A percentile compares a stretch with the other conserved stretches of the same genome.
These are phyloP conservation scores for Actinostola sp. DNA, from an alignment of 92 coral and sea anemone genomes.

Conservation along the genomic window DNA sequence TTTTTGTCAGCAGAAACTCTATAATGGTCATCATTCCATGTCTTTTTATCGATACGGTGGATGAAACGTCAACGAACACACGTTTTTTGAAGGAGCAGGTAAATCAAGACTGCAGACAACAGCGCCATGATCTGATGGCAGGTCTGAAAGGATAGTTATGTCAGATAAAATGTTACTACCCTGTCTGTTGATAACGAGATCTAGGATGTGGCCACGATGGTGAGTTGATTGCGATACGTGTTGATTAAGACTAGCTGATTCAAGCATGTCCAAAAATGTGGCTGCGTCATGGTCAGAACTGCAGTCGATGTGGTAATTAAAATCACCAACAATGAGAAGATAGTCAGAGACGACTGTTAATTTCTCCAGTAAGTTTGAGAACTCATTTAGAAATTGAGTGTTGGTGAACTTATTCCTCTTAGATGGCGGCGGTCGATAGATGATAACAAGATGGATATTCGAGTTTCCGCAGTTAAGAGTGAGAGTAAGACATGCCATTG, in stretches of 20 bases:
- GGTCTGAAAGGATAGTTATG: slow-evolving; percentile 13
- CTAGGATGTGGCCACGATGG: slow-evolving; percentile 12
- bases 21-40: slow-evolving; percentile 27
- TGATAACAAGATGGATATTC: background rate
- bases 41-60: slow-evolving; percentile 19
- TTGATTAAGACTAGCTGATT: slow-evolving; percentile 24
- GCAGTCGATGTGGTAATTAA: slow-evolving; percentile 4
- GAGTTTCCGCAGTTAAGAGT: background rate
- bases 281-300: slow-evolving; percentile 9
- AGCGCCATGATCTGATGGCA: slow-evolving; percentile 32
- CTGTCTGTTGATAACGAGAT: slow-evolving; percentile 31
- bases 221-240: slow-evolving; percentile 7
- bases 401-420: slow-evolving; percentile 2
- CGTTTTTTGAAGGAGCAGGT: slow-evolving; percentile 22
- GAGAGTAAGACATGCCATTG: slow-evolving; percentile 16
- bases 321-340: slow-evolving; percentile 9
- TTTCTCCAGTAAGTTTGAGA: slow-evolving; percentile 3
- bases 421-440: slow-evolving; percentile 8
- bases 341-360: slow-evolving; percentile 8
- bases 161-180: slow-evolving; percentile 11
- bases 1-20: background rate
- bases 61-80: too few species aligned
- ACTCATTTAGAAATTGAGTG: slow-evolving; percentile 1
- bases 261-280: slow-evolving; percentile 12
- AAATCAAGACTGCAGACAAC: slow-evolving; percentile 23